Conservation (phyloP, 2,113 vertebrate genomes). For the Archilochus colubris region DNA sequence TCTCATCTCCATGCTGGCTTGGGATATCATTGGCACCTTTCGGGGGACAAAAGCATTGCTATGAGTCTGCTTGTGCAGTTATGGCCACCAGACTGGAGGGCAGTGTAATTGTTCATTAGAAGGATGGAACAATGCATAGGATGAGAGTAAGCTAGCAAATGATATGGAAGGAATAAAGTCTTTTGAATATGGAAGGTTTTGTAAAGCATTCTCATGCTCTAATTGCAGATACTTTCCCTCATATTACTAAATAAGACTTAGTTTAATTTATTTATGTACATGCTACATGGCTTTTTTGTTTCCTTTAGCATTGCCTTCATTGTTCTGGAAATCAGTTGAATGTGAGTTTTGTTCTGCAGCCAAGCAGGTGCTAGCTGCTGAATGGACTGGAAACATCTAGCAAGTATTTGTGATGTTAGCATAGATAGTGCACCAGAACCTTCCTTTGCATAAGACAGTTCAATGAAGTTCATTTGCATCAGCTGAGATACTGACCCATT, state of each 20-base stretch:
- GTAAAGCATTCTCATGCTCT: background rate
- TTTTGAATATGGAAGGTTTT: background rate
- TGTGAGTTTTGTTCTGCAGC: background rate
- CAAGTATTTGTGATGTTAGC: background rate
- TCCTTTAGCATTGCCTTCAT: background rate
- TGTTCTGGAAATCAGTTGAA: background rate
- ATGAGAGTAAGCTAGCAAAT: background rate
- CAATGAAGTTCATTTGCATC: background rate
- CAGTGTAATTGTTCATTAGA: background rate
- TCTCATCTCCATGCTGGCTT: background rate
- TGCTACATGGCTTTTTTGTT: background rate
- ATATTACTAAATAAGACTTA: background rate
- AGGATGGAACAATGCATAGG: background rate
- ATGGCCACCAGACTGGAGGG: background rate
- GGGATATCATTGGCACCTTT: background rate
- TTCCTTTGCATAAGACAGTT: background rate
- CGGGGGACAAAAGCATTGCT: background rate
- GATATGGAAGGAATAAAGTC: background rate
- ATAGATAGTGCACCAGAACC: background rate
- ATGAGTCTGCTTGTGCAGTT: background rate
- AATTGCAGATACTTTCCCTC: background rate
- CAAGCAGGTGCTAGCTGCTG: background rate
- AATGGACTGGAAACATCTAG: background rate
- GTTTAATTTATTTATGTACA: background rate
- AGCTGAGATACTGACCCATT: background rate